Conservation (phyloP, 2,797 vertebrate species). For the Tangara arthus region DNA sequence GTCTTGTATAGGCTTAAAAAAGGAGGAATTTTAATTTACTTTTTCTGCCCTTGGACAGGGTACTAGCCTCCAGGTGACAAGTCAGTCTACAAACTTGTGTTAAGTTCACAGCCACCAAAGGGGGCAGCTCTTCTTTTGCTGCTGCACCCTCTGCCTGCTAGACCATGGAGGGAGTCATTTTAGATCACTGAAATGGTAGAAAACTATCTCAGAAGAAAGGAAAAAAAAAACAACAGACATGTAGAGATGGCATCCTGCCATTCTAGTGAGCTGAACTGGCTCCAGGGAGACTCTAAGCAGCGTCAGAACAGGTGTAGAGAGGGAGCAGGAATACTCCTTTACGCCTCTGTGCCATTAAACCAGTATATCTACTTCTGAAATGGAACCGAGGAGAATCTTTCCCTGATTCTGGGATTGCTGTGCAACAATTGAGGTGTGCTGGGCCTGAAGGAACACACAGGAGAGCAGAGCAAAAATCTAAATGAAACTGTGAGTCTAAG, state of each 20-base stretch:
- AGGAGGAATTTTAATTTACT: background rate
- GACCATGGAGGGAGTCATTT: background rate
- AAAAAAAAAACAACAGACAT: background rate
- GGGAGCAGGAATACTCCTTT: background rate
- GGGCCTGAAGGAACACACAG: background rate
- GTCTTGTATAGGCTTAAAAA: background rate
- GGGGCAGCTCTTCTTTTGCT: background rate
- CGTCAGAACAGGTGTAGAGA: background rate
- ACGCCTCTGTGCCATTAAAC: background rate
- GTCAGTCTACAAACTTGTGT: background rate
- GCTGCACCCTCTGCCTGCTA: background rate
- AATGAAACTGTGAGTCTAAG: background rate
- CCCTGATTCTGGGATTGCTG: accelerated
- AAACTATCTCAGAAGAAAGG: background rate
- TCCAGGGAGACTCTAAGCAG: background rate
- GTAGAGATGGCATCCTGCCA: background rate
- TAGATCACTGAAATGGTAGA: background rate
- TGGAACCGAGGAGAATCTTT: background rate
- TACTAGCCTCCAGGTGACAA: background rate
- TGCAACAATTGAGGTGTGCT: background rate
- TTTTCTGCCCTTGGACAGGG: background rate
- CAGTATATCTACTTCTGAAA: background rate
- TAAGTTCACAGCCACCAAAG: background rate
- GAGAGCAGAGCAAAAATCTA: background rate
- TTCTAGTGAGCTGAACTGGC: background rate